Evolutionary conservation across 2,113 vertebrate genomes (phyloP).

Genomic region (Pelecanus crispus): DNA sequence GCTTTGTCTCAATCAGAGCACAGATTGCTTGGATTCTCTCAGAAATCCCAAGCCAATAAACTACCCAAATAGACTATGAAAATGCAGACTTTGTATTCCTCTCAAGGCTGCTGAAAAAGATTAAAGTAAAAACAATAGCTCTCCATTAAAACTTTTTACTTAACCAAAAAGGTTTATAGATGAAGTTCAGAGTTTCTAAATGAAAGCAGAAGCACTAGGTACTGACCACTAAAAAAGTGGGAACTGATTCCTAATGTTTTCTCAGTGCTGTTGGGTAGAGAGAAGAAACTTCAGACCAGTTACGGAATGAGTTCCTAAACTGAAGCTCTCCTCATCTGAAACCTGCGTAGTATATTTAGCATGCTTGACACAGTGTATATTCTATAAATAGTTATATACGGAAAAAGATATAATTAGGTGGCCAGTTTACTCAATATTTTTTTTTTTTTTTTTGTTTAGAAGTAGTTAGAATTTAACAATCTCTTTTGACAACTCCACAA

Average conservation of each 20-base stretch:
- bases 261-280: background rate
- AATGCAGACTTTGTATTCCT: background rate
- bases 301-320: background rate
- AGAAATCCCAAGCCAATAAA: background rate
- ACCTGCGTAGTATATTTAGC: background rate
- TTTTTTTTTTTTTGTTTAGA: background rate
- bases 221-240: background rate
- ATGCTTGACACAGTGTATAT: background rate
- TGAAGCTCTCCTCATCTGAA: background rate
- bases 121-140: background rate
- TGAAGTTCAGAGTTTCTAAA: background rate
- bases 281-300: background rate
- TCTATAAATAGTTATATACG: background rate
- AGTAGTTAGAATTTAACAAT: background rate
- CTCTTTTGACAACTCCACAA: background rate
- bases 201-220: background rate
- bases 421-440: background rate
- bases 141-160: background rate
- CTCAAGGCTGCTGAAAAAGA: background rate
- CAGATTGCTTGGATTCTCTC: background rate
- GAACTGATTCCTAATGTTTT: background rate
- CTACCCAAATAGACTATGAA: background rate
- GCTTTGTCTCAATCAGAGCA: slow-evolving; percentile 1
- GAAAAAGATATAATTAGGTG: background rate
- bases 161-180: background rate